Conservation (phyloP, 2,113 vertebrate genomes). For the Turdus rufiventris region DNA sequence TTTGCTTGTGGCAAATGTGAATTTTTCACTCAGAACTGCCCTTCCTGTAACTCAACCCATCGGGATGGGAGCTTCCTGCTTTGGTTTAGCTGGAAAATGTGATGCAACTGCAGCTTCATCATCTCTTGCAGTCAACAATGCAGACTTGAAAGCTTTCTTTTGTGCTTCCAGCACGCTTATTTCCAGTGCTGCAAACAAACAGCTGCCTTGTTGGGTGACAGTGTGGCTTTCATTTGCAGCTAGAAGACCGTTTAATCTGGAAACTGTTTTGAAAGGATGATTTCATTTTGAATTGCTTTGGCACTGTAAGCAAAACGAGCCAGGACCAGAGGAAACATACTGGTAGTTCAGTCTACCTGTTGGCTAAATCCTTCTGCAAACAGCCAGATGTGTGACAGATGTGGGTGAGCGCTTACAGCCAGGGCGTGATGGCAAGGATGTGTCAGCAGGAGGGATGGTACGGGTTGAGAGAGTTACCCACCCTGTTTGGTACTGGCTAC, state of each 20-base stretch:
- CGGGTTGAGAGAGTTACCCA: background rate
- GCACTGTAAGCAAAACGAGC: constrained; percentile 40
- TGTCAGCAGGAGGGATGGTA: background rate
- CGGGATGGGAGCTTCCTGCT: background rate
- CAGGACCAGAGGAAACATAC: constrained; percentile 26
- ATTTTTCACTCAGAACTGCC: background rate
- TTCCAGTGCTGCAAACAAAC: constrained; percentile 30
- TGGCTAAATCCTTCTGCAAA: background rate
- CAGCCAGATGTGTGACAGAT: background rate
- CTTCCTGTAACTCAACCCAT: background rate
- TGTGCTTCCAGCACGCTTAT: background rate
- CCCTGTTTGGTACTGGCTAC: accelerated
- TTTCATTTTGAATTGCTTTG: constrained; percentile 16
- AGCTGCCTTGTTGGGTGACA: constrained; percentile 46
- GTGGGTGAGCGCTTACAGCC: accelerated
- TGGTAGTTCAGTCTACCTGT: constrained; percentile 57
- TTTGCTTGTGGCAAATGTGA: background rate
- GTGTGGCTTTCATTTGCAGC: constrained; percentile 10
- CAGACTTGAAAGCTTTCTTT: background rate
- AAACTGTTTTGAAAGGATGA: constrained; percentile 1
- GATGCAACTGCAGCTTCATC: background rate
- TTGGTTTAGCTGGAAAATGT: constrained; percentile 21
- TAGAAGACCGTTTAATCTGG: background rate
- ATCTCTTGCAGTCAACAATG: background rate
- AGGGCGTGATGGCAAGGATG: background rate